Base-by-base conservation (phyloP, 2,797 vertebrate species). In the Rhabdophis nuchalis region DNA sequence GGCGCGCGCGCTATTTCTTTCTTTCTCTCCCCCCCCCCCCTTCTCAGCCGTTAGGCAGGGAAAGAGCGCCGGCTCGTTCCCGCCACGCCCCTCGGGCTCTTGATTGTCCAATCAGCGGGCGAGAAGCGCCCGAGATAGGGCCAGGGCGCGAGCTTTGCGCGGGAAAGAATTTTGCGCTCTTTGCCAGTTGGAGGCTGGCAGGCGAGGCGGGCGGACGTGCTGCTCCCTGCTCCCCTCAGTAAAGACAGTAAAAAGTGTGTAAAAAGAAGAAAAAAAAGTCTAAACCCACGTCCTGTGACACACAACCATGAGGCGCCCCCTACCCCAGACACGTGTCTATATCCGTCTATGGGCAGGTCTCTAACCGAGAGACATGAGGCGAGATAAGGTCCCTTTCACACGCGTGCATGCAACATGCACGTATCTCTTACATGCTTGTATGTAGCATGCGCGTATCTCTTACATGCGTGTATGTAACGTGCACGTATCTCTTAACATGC, bases 131-230 rank as follows among this genome's bases (percentile, higher is more conserved):
- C 85, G 27, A 7, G 46, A 25, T 8, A 12, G 72, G 25, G 60
- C 60, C n/a, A 29, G 91, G 12, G 68, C 14, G 46, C 86, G 57
- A 3, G 91, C 87, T 41, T 32, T 41, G 72, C 72, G 72, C 72
- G 72, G 72, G 72, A 82, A 46, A 82, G 20, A 11, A 4, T 46
- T 4, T 82, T 46, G 72, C 36, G 36, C 72, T 41, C 36, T 25
- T 82, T 32, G 72, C 36, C 36, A 82, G 72, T 41, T 58, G 18
- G 54, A 29, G 4, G 10, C 14, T 85, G 6, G 14, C 0, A 23
- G 46, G 14, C 2, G 87, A 1, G 9, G 72, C 14, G 13, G 11
- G 0, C 0, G 72, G 0, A 1, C 0, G 20, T 4, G 18, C 0
- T 0, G 18, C 1, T 23, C 1, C 16, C 29, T 6, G 3, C 85